Percentiles rank a stretch among this genome's conserved stretches.
Evolutionary conservation across 2,113 vertebrate genomes (phyloP).

Genomic region (Platichthys flesus): DNA sequence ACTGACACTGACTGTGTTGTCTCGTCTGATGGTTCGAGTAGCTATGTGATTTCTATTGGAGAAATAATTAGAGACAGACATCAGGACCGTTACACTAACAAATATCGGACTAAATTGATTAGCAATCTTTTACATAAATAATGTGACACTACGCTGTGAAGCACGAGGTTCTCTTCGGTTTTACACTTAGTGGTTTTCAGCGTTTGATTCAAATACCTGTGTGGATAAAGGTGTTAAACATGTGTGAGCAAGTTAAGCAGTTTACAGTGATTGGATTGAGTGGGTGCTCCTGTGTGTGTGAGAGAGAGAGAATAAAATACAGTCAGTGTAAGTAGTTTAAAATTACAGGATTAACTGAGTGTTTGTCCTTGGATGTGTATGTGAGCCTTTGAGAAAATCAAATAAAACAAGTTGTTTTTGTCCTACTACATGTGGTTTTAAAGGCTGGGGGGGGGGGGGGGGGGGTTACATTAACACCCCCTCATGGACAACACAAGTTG

Average conservation of each 20-base stretch:
- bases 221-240: conserved; percentile 27
- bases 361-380: background rate
- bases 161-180: background rate
- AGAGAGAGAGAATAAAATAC: conserved; percentile 19
- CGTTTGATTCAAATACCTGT: conserved; percentile 18
- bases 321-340: conserved; percentile 59
- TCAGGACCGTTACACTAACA: background rate
- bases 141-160: background rate
- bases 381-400: background rate
- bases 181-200: conserved; percentile 15
- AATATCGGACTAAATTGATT: conserved; percentile 34
- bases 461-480: conserved; percentile 5
- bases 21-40: conserved; percentile 21
- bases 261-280: conserved; percentile 56
- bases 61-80: conserved; percentile 33
- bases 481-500: background rate
- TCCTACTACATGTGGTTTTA: background rate
- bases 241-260: conserved; percentile 50
- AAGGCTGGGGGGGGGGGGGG: conserved; percentile 9
- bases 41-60: conserved; percentile 34
- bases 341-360: conserved; percentile 49
- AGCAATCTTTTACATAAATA: conserved; percentile 22
- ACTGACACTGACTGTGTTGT: background rate
- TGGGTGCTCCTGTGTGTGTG: background rate
- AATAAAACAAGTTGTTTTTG: background rate